Base-by-base conservation (phyloP, 1,140 invertebrate genomes). In the Papilio machaon region DNA sequence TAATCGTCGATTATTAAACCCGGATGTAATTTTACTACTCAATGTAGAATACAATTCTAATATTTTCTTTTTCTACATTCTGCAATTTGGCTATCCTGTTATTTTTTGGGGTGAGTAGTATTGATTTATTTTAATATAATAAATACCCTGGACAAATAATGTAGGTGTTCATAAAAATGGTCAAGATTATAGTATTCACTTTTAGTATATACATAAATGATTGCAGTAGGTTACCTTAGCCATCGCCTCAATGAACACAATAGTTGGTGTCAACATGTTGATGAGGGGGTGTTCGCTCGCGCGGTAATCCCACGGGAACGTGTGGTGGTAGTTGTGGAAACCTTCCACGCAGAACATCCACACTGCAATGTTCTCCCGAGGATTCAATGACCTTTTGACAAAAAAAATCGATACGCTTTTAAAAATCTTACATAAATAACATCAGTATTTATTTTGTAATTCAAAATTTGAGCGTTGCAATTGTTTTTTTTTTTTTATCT, bases 321-420 rank as follows among this genome's bases (percentile, higher is more conserved):
- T 96, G 92, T 97, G 97, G 88, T 97, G 97, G 93, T 96, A 98
- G 91, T 97, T 97, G 91, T 97, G 97, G 92, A 96, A 97, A 15
- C 96, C 96, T 92, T 96, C 95, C 43, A 95, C 90, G 60, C 95
- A 94, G 75, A 97, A 86, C 82, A 97, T 88, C 49, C 96, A 95
- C 0, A 97, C 96, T 15, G 94, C 95, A 60, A 95, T 89, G 86
- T 96, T 97, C 89, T 97, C 97, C 19, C 95, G 95, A 17, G 97
- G 96, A 85, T 96, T 96, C 70, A 97, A 95, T 75, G 93, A 94
- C 84, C 93, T 94, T 79, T 67, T 9, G 17, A 35, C 17, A 38
- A 64, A 67, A 64, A 67, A 79, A 79, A 79, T 79, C 77, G 23
- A 79, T 79, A 67, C 35, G 30, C 54, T 79, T 70, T 38, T 70